Conservation (phyloP, 1,140 invertebrate genomes). For the Magallana ariakensis region DNA sequence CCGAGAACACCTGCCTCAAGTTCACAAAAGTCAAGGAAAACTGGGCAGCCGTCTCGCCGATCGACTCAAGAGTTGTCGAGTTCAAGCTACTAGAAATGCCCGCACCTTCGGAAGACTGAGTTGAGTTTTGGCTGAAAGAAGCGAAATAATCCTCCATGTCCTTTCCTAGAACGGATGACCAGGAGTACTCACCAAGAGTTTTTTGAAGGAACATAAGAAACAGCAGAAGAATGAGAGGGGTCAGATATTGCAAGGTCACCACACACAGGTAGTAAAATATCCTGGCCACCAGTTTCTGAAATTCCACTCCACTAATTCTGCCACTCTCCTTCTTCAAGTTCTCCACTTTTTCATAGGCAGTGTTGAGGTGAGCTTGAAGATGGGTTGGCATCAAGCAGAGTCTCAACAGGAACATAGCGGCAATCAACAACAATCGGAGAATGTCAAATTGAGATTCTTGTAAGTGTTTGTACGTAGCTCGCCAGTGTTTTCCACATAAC, state of each 20-base stretch:
- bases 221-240: slow-evolving; percentile 91
- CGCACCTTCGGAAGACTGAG: not conserved
- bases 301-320: slow-evolving; percentile 93
- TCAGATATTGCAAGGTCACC: slow-evolving; percentile 94
- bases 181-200: slow-evolving; percentile 86
- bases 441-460: slow-evolving; percentile 89
- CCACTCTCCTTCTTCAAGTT: slow-evolving; percentile 95
- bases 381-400: slow-evolving; percentile 91
- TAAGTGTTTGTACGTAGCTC: slow-evolving; percentile 80
- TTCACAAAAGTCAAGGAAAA: slow-evolving; percentile 88
- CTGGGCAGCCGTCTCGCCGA: slow-evolving; percentile 80
- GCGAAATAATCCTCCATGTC: slow-evolving; percentile 69
- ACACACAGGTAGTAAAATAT: slow-evolving; percentile 98
- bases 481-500: slow-evolving; percentile 84
- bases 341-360: slow-evolving; percentile 91
- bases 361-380: slow-evolving; percentile 95
- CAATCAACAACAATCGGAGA: slow-evolving; percentile 87
- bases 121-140: slow-evolving; percentile 27
- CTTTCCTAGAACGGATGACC: slow-evolving; percentile 70
- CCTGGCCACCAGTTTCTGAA: slow-evolving; percentile 94
- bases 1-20: slow-evolving; percentile 91
- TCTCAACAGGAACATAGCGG: slow-evolving; percentile 87
- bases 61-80: slow-evolving; percentile 48
- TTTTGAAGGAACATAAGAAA: slow-evolving; percentile 95
- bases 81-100: not conserved